Conservation (phyloP, 2,888 invertebrate genomes). For the Liposcelis brunnea region DNA sequence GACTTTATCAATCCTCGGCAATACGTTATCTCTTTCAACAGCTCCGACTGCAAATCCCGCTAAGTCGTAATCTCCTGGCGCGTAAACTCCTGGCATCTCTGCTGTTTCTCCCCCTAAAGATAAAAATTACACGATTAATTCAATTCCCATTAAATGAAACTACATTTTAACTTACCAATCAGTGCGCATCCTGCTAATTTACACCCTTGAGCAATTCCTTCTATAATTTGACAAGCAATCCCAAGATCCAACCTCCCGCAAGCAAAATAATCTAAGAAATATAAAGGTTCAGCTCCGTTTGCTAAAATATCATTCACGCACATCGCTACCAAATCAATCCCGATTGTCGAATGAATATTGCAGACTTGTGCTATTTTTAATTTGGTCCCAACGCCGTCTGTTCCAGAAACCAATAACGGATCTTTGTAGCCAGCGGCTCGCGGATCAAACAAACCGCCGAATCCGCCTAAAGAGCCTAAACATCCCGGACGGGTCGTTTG, state of each 20-base stretch:
- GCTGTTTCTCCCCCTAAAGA: conserved; percentile 81
- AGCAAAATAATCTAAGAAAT: conserved; percentile 94
- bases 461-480: conserved; percentile 72
- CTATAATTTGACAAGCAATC: conserved; percentile 58
- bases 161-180: conserved; percentile 63
- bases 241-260: conserved; percentile 69
- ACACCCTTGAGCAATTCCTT: conserved; percentile 81
- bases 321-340: conserved; percentile 94
- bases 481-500: conserved; percentile 64
- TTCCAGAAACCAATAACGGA: conserved; percentile 81
- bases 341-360: conserved; percentile 67
- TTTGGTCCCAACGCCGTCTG: conserved; percentile 95
- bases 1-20: conserved; percentile 53
- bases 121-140: too few species aligned
- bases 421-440: conserved; percentile 57
- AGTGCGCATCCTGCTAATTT: conserved; percentile 69
- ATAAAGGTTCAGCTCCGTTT: conserved; percentile 88
- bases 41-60: conserved; percentile 94
- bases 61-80: conserved; percentile 73
- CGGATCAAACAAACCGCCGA: conserved; percentile 83
- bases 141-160: too few species aligned
- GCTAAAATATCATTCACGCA: conserved; percentile 93
- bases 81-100: conserved; percentile 93
- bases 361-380: conserved; percentile 71
- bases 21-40: conserved; percentile 55